These are phyloP conservation scores for Anastatus disparis DNA, from an alignment of 1,140 invertebrate species.

Conservation along the genomic window DNA sequence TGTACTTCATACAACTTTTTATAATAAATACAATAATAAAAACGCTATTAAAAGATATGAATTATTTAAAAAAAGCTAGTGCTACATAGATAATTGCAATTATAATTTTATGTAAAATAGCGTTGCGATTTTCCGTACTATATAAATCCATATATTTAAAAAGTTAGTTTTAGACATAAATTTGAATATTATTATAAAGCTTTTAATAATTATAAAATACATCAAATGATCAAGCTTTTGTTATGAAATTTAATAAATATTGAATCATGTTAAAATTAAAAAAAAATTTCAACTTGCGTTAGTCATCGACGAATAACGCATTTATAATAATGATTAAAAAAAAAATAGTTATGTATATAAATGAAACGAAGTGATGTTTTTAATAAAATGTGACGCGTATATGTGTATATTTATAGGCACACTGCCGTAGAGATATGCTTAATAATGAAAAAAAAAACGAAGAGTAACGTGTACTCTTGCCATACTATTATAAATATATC, in stretches of 20 bases:
- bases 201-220: constrained; percentile 22
- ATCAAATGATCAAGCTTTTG: background rate
- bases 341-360: constrained; percentile 28
- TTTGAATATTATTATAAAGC: constrained; percentile 3
- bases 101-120: constrained; percentile 22
- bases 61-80: no score
- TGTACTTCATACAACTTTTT: no score
- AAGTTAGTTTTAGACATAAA: background rate
- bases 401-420: constrained; percentile 10
- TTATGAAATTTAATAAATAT: background rate
- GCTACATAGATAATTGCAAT: no score
- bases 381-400: constrained; percentile 2
- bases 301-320: background rate
- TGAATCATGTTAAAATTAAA: background rate
- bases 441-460: no score
- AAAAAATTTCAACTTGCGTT: background rate
- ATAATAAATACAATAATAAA: no score
- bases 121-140: constrained; percentile 2
- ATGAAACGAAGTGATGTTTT: constrained; percentile 13
- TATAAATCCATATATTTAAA: no score
- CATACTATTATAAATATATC: background rate
- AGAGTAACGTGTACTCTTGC: background rate
- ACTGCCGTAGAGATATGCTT: constrained; percentile 2
- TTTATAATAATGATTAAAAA: background rate
- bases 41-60: no score